Evolutionary conservation across 2,113 vertebrate genomes (phyloP).

Genomic region (Lethenteron camtschaticum): DNA sequence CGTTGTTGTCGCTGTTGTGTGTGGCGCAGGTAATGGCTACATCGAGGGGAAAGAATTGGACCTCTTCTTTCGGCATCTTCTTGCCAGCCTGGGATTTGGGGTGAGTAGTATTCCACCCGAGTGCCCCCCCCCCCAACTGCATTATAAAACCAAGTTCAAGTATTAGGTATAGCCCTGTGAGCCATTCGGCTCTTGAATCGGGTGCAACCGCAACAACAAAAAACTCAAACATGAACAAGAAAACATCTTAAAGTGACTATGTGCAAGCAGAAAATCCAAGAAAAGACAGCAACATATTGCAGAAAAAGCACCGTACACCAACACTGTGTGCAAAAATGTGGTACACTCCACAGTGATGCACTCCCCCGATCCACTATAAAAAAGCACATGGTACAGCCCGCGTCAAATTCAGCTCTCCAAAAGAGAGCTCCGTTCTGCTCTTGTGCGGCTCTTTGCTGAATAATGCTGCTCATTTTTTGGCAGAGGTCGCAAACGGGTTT

Average conservation of each 20-base stretch:
- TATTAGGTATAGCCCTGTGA: background rate
- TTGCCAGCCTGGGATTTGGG: slow-evolving; percentile 31
- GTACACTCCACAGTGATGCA: too few relatives aligned
- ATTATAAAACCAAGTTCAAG: background rate
- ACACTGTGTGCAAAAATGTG: too few relatives aligned
- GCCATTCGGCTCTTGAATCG: background rate
- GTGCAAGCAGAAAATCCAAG: background rate
- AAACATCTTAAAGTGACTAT: background rate
- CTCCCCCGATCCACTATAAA: too few relatives aligned
- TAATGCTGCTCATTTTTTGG: too few relatives aligned
- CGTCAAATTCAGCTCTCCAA: too few relatives aligned
- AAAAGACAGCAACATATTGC: too few relatives aligned
- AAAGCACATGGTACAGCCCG: too few relatives aligned
- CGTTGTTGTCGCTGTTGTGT: background rate
- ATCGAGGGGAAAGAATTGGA: slow-evolving; percentile 74
- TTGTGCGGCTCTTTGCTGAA: too few relatives aligned
- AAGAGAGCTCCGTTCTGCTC: too few relatives aligned
- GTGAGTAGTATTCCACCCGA: slow-evolving; percentile 29
- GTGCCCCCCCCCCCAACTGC: background rate
- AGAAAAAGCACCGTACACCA: too few relatives aligned
- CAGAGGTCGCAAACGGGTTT: too few relatives aligned
- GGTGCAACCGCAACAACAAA: background rate
- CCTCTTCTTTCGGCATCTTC: slow-evolving; percentile 53
- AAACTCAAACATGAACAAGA: too few relatives aligned
- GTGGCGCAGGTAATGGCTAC: slow-evolving; percentile 62